Evolutionary conservation across 2,888 invertebrate genomes (phyloP).

Genomic region (Taphrorychus bicolor): DNA sequence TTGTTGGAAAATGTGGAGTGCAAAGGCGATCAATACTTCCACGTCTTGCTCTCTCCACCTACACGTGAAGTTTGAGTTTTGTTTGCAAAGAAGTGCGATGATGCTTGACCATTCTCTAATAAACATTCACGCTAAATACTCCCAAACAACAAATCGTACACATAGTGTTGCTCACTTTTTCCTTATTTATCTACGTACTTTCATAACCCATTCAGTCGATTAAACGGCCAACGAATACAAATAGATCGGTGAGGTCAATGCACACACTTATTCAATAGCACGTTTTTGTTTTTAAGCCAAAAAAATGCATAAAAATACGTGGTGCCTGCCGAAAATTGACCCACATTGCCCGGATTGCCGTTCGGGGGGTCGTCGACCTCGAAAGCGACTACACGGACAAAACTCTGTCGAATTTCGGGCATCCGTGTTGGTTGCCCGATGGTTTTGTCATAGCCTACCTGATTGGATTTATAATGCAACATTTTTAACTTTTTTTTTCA

Average conservation of each 20-base stretch:
- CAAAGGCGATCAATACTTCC: too few species aligned
- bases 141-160: background rate
- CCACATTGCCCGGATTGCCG: slow-evolving; percentile 29
- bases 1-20: too few species aligned
- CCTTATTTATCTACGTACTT: slow-evolving; percentile 2
- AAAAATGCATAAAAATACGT: slow-evolving; percentile 24
- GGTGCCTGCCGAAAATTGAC: slow-evolving; percentile 35
- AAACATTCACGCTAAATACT: background rate
- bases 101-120: background rate
- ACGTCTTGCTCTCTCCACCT: too few species aligned
- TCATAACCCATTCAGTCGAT: slow-evolving; percentile 2
- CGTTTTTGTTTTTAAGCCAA: slow-evolving; percentile 13
- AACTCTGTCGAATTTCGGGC: slow-evolving; percentile 38
- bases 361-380: slow-evolving; percentile 27
- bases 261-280: slow-evolving; percentile 7
- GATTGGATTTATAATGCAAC: slow-evolving; percentile 23
- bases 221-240: slow-evolving; percentile 6
- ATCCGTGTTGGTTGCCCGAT: slow-evolving; percentile 30
- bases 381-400: slow-evolving; percentile 30
- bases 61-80: too few species aligned
- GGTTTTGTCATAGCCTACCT: slow-evolving; percentile 29
- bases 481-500: slow-evolving; percentile 5
- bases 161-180: background rate
- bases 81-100: too few species aligned
- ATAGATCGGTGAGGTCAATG: slow-evolving; percentile 6